Evolutionary conservation across 1,140 invertebrate species (phyloP), one percentile per base, ranked within the genome.

Genomic region (Harpegnathos saltator): DNA sequence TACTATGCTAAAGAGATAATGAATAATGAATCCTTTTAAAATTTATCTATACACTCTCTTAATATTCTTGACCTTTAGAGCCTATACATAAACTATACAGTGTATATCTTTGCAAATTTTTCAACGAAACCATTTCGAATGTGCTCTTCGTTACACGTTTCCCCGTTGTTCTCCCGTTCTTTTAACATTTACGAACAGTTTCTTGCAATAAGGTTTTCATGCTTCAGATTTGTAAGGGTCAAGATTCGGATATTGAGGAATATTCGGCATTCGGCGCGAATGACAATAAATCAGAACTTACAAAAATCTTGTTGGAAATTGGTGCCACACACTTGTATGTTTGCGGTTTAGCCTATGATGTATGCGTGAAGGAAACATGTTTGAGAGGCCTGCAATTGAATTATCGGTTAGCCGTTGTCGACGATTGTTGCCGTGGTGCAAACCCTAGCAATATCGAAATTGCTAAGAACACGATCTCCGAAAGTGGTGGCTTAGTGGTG

Each of bases 181-280:
- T 52, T 29, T 9, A 29, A 52, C 52, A 52, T 54, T 17, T 38
- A 4, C n/a, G 19, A 63, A 38, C 56, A 22, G 56, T 15, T 71
- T 68, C 26, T 29, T 0, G 7, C 1, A 17, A 63, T n/a, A 63
- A 4, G 9, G 14, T 92, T 95, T 52, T 92, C 94, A 71, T 94
- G 94, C 12, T 93, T 95, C 7, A 96, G 92, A 95, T 98, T 38
- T 95, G 95, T 78, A 98, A 98, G 92, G 97, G 97, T 26, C 96
- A 95, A 14, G 95, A 97, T 86, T 95, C 97, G 0, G 96, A 97
- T 56, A 95, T 97, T 11, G 97, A 98, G 86, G 95, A 96, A 1
- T 98, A 98, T 93, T 97, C 97, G 0, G 97, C 96, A n/a, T 98
- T 98, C 92, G 96, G 94, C 86, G 84, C 95, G n/a, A 95, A 95